phyloP scores from a whole-genome alignment of 2,113 vertebrate species.

The Alethe diademata region DNA sequence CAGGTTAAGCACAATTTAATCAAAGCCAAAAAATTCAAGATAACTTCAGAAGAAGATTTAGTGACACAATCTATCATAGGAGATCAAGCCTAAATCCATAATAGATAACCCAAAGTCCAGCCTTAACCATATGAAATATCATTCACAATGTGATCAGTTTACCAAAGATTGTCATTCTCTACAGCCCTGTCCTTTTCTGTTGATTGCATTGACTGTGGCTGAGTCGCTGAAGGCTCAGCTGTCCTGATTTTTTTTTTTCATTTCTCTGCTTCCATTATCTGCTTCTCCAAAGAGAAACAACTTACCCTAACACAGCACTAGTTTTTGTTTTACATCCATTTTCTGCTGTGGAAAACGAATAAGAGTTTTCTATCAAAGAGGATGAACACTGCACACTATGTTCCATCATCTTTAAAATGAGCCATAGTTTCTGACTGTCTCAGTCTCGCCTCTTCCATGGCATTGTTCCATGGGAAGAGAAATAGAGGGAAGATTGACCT shows the following conservation, averaged over 20 bases:
- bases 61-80: background rate
- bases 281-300: background rate
- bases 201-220: background rate
- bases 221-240: background rate
- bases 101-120: background rate
- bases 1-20: background rate
- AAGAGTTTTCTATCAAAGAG: background rate
- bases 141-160: background rate
- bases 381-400: background rate
- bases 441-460: background rate
- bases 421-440: background rate
- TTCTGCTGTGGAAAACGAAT: background rate
- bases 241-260: background rate
- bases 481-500: conserved; percentile 11
- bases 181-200: background rate
- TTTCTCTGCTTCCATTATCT: background rate
- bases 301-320: background rate
- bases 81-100: background rate
- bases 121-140: background rate
- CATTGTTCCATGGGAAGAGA: background rate
- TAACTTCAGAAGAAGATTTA: background rate
- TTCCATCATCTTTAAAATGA: background rate
- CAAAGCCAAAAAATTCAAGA: background rate
- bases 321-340: background rate
- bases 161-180: background rate